These are phyloP conservation scores for Drosophila kanapiae DNA, from an alignment of 1,140 invertebrate species.

Conservation along the genomic window DNA sequence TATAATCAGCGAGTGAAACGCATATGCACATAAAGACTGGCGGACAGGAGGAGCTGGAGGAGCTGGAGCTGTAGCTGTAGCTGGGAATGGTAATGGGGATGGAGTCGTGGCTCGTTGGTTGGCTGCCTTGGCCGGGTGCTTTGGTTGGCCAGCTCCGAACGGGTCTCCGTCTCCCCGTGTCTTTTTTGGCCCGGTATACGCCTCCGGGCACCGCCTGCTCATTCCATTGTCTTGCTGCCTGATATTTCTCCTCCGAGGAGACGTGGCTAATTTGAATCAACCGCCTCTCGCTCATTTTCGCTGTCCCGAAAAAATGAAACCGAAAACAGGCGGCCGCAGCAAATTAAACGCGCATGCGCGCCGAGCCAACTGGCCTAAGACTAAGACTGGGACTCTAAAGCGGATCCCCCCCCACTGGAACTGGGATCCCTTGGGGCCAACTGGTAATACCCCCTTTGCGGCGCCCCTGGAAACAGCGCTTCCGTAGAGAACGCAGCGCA, in stretches of 20 bases:
- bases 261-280: conserved; percentile 83
- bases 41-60: conserved; percentile 40
- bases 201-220: conserved; percentile 78
- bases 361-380: conserved; percentile 26
- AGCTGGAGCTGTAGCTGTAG: conserved; percentile 8
- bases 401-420: not conserved
- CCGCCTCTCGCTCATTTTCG: conserved; percentile 81
- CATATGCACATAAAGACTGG: conserved; percentile 77
- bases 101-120: conserved; percentile 65
- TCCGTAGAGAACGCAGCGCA: conserved; percentile 55
- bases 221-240: conserved; percentile 80
- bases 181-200: conserved; percentile 71
- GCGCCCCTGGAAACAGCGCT: conserved; percentile 58
- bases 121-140: conserved; percentile 46
- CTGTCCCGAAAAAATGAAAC: conserved; percentile 80
- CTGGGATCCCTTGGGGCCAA: conserved; percentile 59
- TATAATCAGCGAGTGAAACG: conserved; percentile 82
- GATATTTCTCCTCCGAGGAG: conserved; percentile 70
- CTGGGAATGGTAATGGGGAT: conserved; percentile 17
- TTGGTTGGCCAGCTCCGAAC: conserved; percentile 40
- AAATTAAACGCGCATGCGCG: conserved; percentile 81
- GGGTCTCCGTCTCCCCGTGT: conserved; percentile 25
- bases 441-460: conserved; percentile 22
- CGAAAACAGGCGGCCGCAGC: conserved; percentile 65
- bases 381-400: not conserved